Percentiles rank a stretch among this genome's conserved stretches.
Conservation (phyloP, 30 jellyfish, hydroid and myxozoan genomes). For the Chironex yamaguchii region DNA sequence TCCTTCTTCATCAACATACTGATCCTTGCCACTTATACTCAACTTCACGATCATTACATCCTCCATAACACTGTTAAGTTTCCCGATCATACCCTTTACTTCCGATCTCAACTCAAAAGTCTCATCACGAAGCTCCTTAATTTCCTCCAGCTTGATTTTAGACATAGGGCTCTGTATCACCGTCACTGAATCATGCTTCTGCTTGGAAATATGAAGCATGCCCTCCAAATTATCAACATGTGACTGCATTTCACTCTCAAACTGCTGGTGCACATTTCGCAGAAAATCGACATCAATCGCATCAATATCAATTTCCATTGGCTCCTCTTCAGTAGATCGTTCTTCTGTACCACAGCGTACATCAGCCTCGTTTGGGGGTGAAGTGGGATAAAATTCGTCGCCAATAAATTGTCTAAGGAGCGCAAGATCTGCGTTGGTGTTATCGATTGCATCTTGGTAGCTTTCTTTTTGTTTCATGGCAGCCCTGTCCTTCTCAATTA, state of each 20-base stretch:
- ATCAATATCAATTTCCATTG: conserved; percentile 37
- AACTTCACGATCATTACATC: conserved; percentile 67
- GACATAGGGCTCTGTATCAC: conserved; percentile 98
- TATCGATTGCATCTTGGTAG: conserved; percentile 91
- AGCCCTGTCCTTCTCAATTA: conserved; percentile 88
- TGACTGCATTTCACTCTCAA: conserved; percentile 83
- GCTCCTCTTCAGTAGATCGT: conserved; percentile 2
- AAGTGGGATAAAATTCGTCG: conserved; percentile 6
- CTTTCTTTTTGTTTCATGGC: conserved; percentile 86
- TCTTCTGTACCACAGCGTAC: not conserved
- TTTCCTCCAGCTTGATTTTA: conserved; percentile 85
- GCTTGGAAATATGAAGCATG: conserved; percentile 79
- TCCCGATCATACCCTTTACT: conserved; percentile 41
- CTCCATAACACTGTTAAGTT: conserved; percentile 27
- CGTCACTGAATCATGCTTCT: conserved; percentile 80
- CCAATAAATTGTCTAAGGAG: conserved; percentile 66
- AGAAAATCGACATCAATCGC: conserved; percentile 66
- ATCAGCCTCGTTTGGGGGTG: conserved; percentile 30
- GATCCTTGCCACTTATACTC: conserved; percentile 16
- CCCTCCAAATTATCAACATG: conserved; percentile 90
- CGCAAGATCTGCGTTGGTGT: conserved; percentile 81
- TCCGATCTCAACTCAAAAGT: conserved; percentile 71
- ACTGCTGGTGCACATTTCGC: conserved; percentile 78
- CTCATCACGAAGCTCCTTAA: conserved; percentile 90
- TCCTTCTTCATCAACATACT: conserved; percentile 2